Conservation (phyloP, 2,888 invertebrate species). For the Parnassius orleans region DNA sequence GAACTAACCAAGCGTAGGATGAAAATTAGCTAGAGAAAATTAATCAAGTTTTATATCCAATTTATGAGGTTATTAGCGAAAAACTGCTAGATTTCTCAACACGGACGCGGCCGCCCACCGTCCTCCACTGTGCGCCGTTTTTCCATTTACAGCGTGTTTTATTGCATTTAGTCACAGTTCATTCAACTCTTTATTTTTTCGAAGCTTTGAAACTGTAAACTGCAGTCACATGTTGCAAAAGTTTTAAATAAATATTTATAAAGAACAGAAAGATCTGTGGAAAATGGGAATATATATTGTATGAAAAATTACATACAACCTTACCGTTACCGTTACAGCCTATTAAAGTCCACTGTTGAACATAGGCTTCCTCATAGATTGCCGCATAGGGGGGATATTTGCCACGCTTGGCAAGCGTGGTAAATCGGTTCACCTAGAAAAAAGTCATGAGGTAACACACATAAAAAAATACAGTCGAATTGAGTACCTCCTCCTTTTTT, state of each 20-base stretch:
- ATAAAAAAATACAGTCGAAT: too few relatives aligned
- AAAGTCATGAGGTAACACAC: too few relatives aligned
- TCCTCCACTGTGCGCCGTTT: conserved; percentile 35
- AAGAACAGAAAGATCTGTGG: too few relatives aligned
- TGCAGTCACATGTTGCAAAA: background rate
- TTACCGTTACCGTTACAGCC: too few relatives aligned
- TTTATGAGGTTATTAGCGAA: conserved; percentile 58
- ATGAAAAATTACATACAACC: too few relatives aligned
- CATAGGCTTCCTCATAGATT: too few relatives aligned
- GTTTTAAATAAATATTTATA: background rate
- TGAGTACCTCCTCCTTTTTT: too few relatives aligned
- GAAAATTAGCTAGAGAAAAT: conserved; percentile 30
- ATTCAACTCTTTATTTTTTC: conserved; percentile 36
- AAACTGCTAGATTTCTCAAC: conserved; percentile 52
- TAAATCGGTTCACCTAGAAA: too few relatives aligned
- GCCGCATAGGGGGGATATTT: too few relatives aligned
- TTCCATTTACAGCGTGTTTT: conserved; percentile 48
- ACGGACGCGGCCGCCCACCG: conserved; percentile 50
- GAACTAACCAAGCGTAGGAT: conserved; percentile 23
- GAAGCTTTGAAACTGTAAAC: background rate
- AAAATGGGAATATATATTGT: too few relatives aligned
- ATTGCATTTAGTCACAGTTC: conserved; percentile 44
- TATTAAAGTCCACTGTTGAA: too few relatives aligned
- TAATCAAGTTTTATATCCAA: conserved; percentile 37
- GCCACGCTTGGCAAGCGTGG: too few relatives aligned